Percentiles rank a stretch among this genome's conserved stretches.
These are phyloP conservation scores for Strigops habroptila DNA, from an alignment of 2,113 vertebrate genomes.

Conservation along the genomic window DNA sequence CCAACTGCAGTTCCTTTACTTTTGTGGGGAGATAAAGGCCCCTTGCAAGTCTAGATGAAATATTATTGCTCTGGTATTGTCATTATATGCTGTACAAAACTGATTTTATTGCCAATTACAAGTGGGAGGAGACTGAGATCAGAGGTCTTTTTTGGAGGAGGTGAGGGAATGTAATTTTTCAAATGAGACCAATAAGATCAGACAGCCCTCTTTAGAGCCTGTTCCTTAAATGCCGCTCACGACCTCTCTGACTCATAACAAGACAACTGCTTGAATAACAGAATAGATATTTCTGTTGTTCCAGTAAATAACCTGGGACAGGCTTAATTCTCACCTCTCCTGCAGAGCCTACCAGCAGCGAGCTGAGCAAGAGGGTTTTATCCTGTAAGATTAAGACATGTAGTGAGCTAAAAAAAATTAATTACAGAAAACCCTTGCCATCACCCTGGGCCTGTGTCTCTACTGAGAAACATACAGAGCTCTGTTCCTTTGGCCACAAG, in stretches of 20 bases:
- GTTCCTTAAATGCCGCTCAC: neutral
- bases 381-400: neutral
- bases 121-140: slow-evolving; percentile 10
- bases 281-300: neutral
- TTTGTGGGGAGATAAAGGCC: neutral
- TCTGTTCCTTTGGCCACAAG: neutral
- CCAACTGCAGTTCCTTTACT: neutral
- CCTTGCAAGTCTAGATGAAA: neutral
- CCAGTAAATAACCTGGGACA: neutral
- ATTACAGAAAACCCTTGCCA: neutral
- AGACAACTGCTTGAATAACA: neutral
- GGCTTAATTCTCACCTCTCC: neutral
- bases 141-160: slow-evolving; percentile 18
- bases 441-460: neutral
- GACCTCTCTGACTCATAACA: neutral
- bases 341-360: neutral
- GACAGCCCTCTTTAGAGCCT: neutral
- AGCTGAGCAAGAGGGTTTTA: neutral
- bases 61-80: neutral
- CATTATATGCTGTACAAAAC: slow-evolving; percentile 24
- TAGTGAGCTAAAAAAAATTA: neutral
- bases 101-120: neutral
- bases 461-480: neutral
- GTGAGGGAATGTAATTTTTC: slow-evolving; percentile 46
- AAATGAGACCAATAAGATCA: slow-evolving; percentile 46